phyloP scores from a whole-genome alignment of 2,113 vertebrate genomes.

The Tragelaphus scriptus region DNA sequence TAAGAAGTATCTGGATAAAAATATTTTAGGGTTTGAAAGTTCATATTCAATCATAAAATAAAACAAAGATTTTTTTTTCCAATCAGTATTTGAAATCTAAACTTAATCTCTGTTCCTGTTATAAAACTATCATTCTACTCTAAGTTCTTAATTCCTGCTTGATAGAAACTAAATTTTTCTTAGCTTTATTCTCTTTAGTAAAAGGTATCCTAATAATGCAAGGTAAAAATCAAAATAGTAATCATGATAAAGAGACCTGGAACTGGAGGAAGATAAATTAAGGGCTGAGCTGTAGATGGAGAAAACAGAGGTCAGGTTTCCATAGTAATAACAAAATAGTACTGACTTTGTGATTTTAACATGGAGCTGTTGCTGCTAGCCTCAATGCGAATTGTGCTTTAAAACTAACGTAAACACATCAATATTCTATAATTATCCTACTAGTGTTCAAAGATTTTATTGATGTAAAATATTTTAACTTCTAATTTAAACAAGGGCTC shows the following conservation, averaged over 20 bases:
- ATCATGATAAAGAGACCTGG: background rate
- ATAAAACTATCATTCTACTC: background rate
- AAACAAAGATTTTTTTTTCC: background rate
- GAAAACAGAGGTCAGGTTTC: constrained; percentile 10
- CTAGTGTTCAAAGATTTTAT: constrained; percentile 74
- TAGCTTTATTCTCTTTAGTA: background rate
- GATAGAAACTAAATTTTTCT: background rate
- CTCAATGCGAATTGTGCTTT: constrained; percentile 12
- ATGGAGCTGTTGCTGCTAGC: constrained; percentile 75
- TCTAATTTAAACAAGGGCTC: constrained; percentile 51
- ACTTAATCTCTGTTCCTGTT: background rate
- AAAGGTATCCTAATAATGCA: background rate
- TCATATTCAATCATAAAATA: constrained; percentile 29
- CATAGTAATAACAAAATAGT: constrained; percentile 59
- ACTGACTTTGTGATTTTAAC: constrained; percentile 67
- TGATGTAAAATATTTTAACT: constrained; percentile 44
- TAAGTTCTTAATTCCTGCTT: background rate
- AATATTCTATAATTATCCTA: constrained; percentile 71
- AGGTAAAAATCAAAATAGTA: background rate
- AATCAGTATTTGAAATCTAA: constrained; percentile 28
- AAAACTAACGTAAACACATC: constrained; percentile 75
- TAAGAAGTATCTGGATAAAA: constrained; percentile 33
- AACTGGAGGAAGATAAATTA: background rate
- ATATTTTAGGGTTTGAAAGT: constrained; percentile 31
- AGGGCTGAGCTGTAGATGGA: background rate